Evolutionary conservation across 2,888 invertebrate genomes (phyloP), one percentile per base, ranked within the genome.

Genomic region (Megastigmus dorsalis): DNA sequence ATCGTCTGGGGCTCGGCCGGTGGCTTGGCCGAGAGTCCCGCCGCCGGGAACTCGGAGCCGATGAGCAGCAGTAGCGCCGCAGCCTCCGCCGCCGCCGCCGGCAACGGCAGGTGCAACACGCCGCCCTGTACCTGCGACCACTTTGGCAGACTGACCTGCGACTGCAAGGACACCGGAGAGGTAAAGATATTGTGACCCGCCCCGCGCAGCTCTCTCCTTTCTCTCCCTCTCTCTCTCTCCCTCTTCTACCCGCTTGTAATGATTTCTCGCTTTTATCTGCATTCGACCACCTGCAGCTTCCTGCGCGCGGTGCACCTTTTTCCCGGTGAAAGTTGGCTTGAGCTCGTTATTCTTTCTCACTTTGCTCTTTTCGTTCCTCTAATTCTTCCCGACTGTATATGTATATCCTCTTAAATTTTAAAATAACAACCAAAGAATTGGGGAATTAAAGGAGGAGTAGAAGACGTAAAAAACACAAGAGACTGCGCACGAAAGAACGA

Each of bases 81-180:
- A n/a, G n/a, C n/a, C n/a, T n/a, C n/a, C n/a, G n/a, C n/a, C 78
- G 59, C 78, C 80, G 59, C 80, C 81, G 48, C 79, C 78, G 69
- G 80, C 80, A 67, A 82, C 80, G 63, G 74, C 82, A 84, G 85
- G 81, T 92, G 92, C 85, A 88, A 90, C 78, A 90, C 91, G 79
- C 88, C 90, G 54, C 89, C 89, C 55, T 92, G 92, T 82, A 89
- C 87, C 74, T 92, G 92, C 85, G 91, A 92, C 84, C 85, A 89
- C 50, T 90, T 90, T 82, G 90, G 90, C 41, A 88, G 90, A 76
- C 89, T 92, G 79, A 90, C 90, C 82, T 92, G 92, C 86, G 89
- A 89, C 82, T 92, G 92, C 86, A 89, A 89, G 72, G 85, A 84
- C 74, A 88, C 89, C 45, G 85, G 87, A 77, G 86, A 89, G 84